Evolutionary conservation across 2,113 vertebrate species (phyloP).

Genomic region (Hemiscyllium ocellatum): DNA sequence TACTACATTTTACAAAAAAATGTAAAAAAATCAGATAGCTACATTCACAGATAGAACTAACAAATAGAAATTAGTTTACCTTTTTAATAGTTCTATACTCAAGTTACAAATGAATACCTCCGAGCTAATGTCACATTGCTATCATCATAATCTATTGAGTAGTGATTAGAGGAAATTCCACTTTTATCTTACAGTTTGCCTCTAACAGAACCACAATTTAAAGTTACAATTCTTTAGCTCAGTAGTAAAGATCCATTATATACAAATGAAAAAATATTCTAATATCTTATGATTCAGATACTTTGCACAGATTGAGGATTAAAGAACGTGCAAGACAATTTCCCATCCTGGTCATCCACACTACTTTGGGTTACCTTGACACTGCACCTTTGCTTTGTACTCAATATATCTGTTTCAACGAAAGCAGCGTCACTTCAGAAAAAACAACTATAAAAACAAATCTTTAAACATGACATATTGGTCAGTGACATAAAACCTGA

Average conservation of each 20-base stretch:
- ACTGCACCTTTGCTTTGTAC: constrained; percentile 6
- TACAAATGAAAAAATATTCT: constrained; percentile 38
- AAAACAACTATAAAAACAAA: not conserved
- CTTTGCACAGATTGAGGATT: constrained; percentile 9
- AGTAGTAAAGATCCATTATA: constrained; percentile 39
- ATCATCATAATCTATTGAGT: constrained; percentile 29
- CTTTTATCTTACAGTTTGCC: constrained; percentile 25
- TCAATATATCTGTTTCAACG: not conserved
- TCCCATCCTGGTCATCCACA: not conserved
- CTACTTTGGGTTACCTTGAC: not conserved
- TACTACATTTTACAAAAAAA: constrained; percentile 5
- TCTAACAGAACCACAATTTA: constrained; percentile 34
- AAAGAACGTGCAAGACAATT: constrained; percentile 20
- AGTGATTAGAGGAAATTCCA: constrained; percentile 29
- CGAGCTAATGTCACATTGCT: constrained; percentile 34
- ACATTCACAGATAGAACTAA: constrained; percentile 37
- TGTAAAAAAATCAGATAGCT: not conserved
- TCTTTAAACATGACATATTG: constrained; percentile 14
- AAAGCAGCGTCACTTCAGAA: not conserved
- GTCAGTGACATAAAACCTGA: not conserved
- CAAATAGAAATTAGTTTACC: constrained; percentile 35
- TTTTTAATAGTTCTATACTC: constrained; percentile 33
- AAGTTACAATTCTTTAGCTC: constrained; percentile 34
- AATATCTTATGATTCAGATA: constrained; percentile 6
- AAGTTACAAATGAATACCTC: constrained; percentile 35